These are phyloP conservation scores for Drosophila simulans DNA, from an alignment of 1,140 invertebrate species.

Conservation along the genomic window DNA sequence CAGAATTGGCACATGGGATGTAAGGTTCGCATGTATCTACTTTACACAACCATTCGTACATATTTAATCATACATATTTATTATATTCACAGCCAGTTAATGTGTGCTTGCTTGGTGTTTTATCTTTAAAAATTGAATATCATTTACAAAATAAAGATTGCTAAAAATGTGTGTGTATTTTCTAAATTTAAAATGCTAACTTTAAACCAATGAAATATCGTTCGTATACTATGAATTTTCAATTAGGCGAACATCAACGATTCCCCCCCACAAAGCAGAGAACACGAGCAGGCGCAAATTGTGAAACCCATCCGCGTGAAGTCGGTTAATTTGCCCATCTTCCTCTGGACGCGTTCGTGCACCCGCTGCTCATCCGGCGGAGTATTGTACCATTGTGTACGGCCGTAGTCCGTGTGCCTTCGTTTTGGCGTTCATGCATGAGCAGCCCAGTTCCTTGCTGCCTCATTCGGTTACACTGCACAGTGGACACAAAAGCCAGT, in stretches of 20 bases:
- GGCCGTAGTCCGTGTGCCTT: conserved; percentile 33
- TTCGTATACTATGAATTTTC: conserved; percentile 40
- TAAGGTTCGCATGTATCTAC: conserved; percentile 11
- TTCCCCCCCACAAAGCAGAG: neutral
- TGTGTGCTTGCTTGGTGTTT: neutral
- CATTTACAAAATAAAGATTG: too few species aligned
- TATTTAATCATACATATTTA: neutral
- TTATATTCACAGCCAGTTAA: conserved; percentile 9
- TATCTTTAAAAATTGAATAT: neutral
- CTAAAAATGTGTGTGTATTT: neutral
- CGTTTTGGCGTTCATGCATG: conserved; percentile 73
- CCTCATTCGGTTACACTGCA: conserved; percentile 45
- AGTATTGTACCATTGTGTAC: conserved; percentile 22
- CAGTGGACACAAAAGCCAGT: neutral
- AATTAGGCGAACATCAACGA: conserved; percentile 43
- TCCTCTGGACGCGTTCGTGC: conserved; percentile 54
- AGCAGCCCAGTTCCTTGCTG: conserved; percentile 59
- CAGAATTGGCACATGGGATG: neutral
- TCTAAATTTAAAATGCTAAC: neutral
- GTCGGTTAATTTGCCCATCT: conserved; percentile 71
- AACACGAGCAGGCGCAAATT: conserved; percentile 32
- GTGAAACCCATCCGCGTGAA: conserved; percentile 62
- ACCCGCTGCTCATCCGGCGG: conserved; percentile 66
- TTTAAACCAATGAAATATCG: conserved; percentile 18
- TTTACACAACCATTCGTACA: too few species aligned